These are phyloP conservation scores for Paradisaea rubra DNA, from an alignment of 2,113 vertebrate genomes.

Conservation along the genomic window DNA sequence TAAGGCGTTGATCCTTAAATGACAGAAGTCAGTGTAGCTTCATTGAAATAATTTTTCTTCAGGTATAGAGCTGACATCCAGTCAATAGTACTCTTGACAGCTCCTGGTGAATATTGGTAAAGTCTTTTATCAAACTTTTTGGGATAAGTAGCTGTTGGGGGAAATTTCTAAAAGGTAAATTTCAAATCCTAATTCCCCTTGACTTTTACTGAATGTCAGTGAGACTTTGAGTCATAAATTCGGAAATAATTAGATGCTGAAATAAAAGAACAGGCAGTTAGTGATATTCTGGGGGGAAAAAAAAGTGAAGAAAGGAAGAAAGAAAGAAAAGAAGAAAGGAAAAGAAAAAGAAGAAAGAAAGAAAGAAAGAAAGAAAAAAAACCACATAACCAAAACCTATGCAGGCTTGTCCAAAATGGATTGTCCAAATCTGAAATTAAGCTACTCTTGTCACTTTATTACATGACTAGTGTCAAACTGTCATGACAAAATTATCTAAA, in stretches of 20 bases:
- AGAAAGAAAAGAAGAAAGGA: too few species aligned
- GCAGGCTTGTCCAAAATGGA: background rate
- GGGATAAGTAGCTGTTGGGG: background rate
- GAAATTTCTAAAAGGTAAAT: slow-evolving; percentile 24
- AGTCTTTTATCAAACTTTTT: background rate
- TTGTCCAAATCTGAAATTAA: background rate
- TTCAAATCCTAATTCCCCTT: slow-evolving; percentile 35
- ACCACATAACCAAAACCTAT: background rate
- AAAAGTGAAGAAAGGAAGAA: background rate
- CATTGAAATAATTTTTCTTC: background rate
- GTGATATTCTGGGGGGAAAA: background rate
- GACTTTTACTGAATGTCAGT: slow-evolving; percentile 41
- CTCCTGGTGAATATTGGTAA: background rate
- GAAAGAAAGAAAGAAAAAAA: background rate
- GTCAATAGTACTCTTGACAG: background rate
- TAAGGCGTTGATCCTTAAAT: background rate
- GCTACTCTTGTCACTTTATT: background rate
- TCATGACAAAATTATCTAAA: background rate
- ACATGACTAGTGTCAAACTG: background rate
- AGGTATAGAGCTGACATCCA: background rate
- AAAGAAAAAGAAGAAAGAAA: background rate
- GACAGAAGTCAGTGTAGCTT: background rate
- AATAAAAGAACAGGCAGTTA: background rate
- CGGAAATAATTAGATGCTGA: background rate
- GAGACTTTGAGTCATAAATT: background rate